Conservation (phyloP, 2,113 vertebrate species). For the Aegotheles bennettii region DNA sequence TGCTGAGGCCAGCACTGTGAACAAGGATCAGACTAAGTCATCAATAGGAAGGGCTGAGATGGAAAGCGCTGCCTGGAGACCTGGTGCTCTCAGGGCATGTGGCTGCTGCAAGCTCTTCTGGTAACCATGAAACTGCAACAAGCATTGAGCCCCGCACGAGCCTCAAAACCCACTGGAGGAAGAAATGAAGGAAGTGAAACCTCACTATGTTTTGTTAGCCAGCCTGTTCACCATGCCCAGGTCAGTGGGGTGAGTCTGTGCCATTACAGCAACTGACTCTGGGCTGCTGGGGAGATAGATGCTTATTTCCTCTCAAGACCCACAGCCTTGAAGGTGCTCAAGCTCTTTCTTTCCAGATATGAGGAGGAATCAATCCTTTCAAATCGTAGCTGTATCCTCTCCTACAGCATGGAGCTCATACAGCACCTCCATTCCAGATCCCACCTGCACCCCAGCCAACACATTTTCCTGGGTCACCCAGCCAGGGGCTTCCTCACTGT, state of each 20-base stretch:
- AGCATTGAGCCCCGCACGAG: not conserved
- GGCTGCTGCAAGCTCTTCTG: not conserved
- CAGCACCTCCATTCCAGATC: not conserved
- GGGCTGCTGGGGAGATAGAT: not conserved
- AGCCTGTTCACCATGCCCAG: not conserved
- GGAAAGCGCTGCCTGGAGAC: not conserved
- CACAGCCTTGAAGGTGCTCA: not conserved
- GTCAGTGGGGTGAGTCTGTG: accelerated
- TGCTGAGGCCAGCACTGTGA: not conserved
- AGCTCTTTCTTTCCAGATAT: not conserved
- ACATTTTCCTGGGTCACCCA: not conserved
- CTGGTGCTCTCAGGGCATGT: not conserved
- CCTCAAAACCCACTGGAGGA: not conserved
- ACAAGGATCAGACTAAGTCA: not conserved
- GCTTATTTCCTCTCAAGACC: not conserved
- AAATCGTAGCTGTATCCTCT: not conserved
- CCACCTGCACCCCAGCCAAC: not conserved
- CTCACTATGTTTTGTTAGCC: accelerated
- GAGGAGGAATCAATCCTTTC: not conserved
- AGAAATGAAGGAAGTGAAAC: not conserved
- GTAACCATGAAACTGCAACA: not conserved
- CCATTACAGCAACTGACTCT: not conserved
- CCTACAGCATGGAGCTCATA: not conserved
- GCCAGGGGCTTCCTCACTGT: not conserved
- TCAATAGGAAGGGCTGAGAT: not conserved